phyloP scores from a whole-genome alignment of 2,797 vertebrate species.

The Alcedo quadribrachys region DNA sequence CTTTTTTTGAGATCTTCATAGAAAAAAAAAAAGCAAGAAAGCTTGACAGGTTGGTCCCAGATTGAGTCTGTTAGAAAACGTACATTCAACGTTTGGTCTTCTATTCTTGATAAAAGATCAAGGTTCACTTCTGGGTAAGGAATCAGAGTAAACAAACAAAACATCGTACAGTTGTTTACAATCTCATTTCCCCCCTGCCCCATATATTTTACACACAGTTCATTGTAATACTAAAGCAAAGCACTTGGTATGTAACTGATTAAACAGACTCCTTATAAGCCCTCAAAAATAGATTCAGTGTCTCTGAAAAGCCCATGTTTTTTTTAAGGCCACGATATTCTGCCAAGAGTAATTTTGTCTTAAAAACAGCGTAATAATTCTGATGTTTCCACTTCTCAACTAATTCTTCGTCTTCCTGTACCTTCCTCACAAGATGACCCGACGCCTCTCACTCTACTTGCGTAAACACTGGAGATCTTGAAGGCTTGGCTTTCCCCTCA shows the following conservation, averaged over 20 bases:
- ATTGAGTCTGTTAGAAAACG: constrained; percentile 88
- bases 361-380: constrained; percentile 63
- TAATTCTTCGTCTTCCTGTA: constrained; percentile 30
- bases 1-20: constrained; percentile 73
- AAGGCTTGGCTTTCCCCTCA: constrained; percentile 51
- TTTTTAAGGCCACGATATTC: constrained; percentile 92
- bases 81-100: constrained; percentile 90
- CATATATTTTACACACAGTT: constrained; percentile 67
- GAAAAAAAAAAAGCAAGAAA: constrained; percentile 53
- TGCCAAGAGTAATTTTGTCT: constrained; percentile 71
- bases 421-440: constrained; percentile 25
- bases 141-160: constrained; percentile 80
- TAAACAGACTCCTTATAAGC: constrained; percentile 79
- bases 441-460: constrained; percentile 54
- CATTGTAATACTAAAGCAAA: constrained; percentile 82
- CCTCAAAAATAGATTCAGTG: constrained; percentile 78
- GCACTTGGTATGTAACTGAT: constrained; percentile 85
- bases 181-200: constrained; percentile 1
- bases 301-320: constrained; percentile 90
- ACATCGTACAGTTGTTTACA: constrained; percentile 75
- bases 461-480: constrained; percentile 63
- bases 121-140: constrained; percentile 84
- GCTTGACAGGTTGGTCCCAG: constrained; percentile 86
- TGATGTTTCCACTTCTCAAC: constrained; percentile 39
- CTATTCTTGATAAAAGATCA: constrained; percentile 80